Conservation (phyloP, 2,888 invertebrate genomes). For the Abrostola triplasia region DNA sequence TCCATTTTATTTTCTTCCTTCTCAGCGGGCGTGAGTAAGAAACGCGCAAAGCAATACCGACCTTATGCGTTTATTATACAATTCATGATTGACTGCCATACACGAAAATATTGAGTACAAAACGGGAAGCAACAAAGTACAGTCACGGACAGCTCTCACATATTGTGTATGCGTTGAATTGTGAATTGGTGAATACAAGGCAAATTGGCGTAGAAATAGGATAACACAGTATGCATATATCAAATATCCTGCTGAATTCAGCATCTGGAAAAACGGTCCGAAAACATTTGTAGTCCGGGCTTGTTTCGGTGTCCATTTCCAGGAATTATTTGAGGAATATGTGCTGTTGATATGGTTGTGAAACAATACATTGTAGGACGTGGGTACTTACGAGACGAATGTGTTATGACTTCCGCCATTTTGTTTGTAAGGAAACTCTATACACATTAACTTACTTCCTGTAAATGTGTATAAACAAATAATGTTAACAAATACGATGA, state of each 20-base stretch:
- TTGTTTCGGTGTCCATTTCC: not conserved
- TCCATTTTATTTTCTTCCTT: constrained; percentile 43
- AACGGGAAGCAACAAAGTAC: constrained; percentile 42
- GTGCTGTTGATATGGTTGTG: not conserved
- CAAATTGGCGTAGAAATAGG: constrained; percentile 42
- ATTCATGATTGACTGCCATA: not conserved
- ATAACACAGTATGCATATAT: constrained; percentile 27
- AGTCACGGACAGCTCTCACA: constrained; percentile 42
- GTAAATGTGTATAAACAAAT: not conserved
- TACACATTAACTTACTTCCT: not conserved
- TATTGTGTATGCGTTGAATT: constrained; percentile 49
- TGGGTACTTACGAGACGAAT: not conserved
- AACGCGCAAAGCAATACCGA: not conserved
- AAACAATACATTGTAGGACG: not conserved
- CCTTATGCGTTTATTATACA: not conserved
- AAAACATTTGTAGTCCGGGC: constrained; percentile 1
- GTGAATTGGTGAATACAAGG: constrained; percentile 44
- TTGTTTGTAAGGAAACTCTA: not conserved
- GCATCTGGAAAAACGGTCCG: not conserved
- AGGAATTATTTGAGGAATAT: not conserved
- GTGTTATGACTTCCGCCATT: not conserved
- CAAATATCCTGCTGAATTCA: constrained; percentile 24
- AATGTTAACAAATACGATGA: not conserved
- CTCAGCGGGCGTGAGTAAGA: constrained; percentile 3
- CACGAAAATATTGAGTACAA: constrained; percentile 30